These are phyloP conservation scores for Microhierax caerulescens DNA, from an alignment of 2,797 vertebrate species.

Conservation along the genomic window DNA sequence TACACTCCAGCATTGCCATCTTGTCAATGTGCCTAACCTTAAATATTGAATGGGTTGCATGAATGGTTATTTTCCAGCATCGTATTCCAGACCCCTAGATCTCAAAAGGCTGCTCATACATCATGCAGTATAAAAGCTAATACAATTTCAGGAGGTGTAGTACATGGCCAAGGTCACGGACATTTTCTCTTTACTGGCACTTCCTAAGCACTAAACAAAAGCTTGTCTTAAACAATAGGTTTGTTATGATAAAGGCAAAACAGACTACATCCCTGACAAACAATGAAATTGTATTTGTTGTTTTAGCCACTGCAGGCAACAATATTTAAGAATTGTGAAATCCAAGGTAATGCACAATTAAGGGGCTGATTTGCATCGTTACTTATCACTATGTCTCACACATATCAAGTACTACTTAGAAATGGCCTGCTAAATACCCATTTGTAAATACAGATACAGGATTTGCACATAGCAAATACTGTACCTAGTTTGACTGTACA, in stretches of 20 bases:
- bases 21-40: neutral
- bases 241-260: slow-evolving; percentile 31
- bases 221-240: slow-evolving; percentile 44
- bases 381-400: neutral
- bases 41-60: neutral
- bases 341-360: neutral
- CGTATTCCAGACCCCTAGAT: neutral
- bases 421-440: neutral
- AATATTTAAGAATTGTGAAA: neutral
- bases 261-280: neutral
- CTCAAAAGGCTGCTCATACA: slow-evolving; percentile 37
- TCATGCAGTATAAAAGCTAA: slow-evolving; percentile 44
- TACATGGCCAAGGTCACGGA: slow-evolving; percentile 53
- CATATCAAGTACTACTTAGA: neutral
- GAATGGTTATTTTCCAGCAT: neutral
- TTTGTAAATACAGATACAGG: neutral
- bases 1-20: accelerated
- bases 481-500: neutral
- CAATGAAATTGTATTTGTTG: neutral
- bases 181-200: neutral
- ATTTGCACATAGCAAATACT: neutral
- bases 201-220: slow-evolving; percentile 49
- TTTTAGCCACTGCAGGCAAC: neutral
- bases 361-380: neutral
- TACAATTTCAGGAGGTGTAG: slow-evolving; percentile 31